Evolutionary conservation across 2,113 vertebrate genomes (phyloP).

Genomic region (Raphicerus campestris): DNA sequence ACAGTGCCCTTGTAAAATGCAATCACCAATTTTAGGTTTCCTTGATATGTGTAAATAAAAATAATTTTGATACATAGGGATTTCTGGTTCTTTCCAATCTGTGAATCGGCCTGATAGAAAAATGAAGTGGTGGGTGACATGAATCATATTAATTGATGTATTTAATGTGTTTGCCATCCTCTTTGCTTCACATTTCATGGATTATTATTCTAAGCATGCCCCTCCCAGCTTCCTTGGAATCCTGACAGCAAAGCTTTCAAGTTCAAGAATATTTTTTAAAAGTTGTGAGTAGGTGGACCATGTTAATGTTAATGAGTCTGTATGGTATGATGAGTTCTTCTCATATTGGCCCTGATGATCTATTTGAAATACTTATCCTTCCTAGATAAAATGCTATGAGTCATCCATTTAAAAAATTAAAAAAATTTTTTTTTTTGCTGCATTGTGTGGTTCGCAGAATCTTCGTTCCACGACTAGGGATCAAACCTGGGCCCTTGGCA

Average conservation of each 20-base stretch:
- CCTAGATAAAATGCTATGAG: not conserved
- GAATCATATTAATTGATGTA: not conserved
- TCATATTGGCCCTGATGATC: not conserved
- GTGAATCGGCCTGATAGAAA: not conserved
- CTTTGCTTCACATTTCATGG: not conserved
- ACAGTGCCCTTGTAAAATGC: not conserved
- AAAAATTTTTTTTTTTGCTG: not conserved
- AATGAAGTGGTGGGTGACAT: not conserved
- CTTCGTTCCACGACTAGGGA: not conserved
- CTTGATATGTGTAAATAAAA: not conserved
- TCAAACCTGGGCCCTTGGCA: not conserved
- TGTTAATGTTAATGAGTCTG: not conserved
- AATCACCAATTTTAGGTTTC: not conserved
- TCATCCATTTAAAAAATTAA: not conserved
- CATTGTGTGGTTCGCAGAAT: not conserved
- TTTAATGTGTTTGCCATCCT: not conserved
- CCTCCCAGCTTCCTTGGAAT: not conserved
- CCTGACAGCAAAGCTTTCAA: not conserved
- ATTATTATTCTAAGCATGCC: not conserved
- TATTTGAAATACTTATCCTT: slow-evolving; percentile 16
- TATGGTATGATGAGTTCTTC: not conserved
- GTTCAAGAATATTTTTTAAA: not conserved
- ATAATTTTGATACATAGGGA: not conserved
- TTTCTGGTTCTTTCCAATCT: not conserved
- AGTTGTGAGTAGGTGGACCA: not conserved